A percentile compares a stretch with the other conserved stretches of the same genome.
Conservation (phyloP, 2,888 invertebrate species). For the Pseudoips prasinana region DNA sequence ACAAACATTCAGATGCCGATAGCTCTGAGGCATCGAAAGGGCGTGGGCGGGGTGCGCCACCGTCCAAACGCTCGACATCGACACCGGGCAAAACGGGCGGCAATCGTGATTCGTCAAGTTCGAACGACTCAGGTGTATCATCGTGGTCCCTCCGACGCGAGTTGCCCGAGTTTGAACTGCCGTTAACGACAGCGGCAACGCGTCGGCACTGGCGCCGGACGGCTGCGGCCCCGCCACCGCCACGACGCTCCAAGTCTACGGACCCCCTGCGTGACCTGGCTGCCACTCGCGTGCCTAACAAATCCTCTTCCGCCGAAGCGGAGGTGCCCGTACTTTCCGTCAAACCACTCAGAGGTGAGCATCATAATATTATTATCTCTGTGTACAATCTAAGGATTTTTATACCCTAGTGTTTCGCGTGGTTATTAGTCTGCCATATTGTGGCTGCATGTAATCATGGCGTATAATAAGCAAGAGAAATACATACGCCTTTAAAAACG, state of each 20-base stretch:
- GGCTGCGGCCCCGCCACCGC: conserved; percentile 82
- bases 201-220: conserved; percentile 78
- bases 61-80: conserved; percentile 41
- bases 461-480: no score
- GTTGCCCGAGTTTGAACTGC: conserved; percentile 83
- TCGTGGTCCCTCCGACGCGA: conserved; percentile 81
- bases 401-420: not conserved
- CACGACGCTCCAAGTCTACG: conserved; percentile 86
- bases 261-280: conserved; percentile 82
- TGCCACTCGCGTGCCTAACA: conserved; percentile 81
- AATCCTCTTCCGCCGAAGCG: conserved; percentile 89
- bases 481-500: no score
- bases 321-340: conserved; percentile 87
- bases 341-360: conserved; percentile 74
- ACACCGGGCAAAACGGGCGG: conserved; percentile 86
- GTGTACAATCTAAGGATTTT: not conserved
- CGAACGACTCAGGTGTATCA: conserved; percentile 91
- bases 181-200: conserved; percentile 63
- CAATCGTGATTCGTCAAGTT: conserved; percentile 90
- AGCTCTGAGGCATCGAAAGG: conserved; percentile 62
- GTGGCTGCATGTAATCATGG: no score
- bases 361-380: not conserved
- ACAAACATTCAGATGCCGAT: conserved; percentile 66
- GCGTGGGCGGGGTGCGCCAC: conserved; percentile 30
- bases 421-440: no score